Evolutionary conservation across 1,140 invertebrate species (phyloP).

Genomic region (Trichoplusia ni): DNA sequence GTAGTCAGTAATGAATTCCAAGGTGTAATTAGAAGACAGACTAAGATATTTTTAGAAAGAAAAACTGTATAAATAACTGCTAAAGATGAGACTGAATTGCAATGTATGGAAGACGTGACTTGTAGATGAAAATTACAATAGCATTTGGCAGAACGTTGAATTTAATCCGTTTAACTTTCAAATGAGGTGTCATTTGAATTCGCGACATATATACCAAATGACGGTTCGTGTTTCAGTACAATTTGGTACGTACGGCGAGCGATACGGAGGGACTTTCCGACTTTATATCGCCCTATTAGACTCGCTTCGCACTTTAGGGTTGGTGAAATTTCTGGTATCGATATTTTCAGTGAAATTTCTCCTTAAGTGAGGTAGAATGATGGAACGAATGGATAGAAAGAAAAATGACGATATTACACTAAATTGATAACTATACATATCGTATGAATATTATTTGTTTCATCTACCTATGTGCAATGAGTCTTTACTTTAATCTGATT

Average conservation of each 20-base stretch:
- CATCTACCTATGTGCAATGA: too few relatives aligned
- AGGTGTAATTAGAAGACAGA: too few relatives aligned
- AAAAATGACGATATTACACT: too few relatives aligned
- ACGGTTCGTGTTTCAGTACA: slow-evolving; percentile 20
- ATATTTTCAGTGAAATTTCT: background rate
- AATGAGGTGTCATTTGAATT: slow-evolving; percentile 21
- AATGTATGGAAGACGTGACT: background rate
- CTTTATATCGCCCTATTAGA: slow-evolving; percentile 31
- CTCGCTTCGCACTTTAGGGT: slow-evolving; percentile 14
- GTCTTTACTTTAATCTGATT: too few relatives aligned
- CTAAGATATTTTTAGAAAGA: too few relatives aligned
- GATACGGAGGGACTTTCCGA: slow-evolving; percentile 24
- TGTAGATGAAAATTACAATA: background rate
- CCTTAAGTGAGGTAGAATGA: background rate
- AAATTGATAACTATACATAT: too few relatives aligned
- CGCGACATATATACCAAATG: slow-evolving; percentile 14
- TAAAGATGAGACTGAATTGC: too few relatives aligned
- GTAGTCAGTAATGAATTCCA: too few relatives aligned
- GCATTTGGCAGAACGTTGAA: background rate
- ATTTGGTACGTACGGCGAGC: slow-evolving; percentile 1
- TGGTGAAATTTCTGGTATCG: background rate
- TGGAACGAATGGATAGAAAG: too few relatives aligned
- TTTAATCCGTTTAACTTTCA: slow-evolving; percentile 18
- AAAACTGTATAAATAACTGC: too few relatives aligned
- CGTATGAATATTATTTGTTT: too few relatives aligned